Conservation (phyloP, 2,888 invertebrate genomes). For the Alitta virens region DNA sequence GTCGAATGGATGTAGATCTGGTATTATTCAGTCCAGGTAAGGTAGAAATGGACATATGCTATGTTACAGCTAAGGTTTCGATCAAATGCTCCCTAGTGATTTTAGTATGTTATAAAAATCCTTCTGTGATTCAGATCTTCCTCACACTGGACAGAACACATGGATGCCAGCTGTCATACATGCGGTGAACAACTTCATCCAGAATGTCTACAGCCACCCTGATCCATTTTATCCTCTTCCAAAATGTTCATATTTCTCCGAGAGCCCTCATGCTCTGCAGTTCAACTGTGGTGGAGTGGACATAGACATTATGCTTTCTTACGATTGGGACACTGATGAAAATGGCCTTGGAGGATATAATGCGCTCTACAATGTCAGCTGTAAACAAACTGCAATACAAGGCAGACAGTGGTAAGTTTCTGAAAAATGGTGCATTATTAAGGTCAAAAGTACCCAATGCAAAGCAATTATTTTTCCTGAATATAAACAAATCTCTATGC, state of each 20-base stretch:
- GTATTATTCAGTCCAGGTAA: conserved; percentile 30
- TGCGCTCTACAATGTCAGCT: conserved; percentile 21
- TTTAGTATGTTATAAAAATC: too few species aligned
- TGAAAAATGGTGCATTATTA: too few species aligned
- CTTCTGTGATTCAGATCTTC: conserved; percentile 32
- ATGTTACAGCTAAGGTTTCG: too few species aligned
- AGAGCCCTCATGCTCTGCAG: conserved; percentile 22
- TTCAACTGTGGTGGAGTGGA: conserved; percentile 29
- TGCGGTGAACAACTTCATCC: conserved; percentile 22
- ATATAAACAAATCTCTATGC: background rate
- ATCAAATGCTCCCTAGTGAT: too few species aligned
- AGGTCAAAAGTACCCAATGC: too few species aligned
- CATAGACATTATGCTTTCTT: conserved; percentile 26
- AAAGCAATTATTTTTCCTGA: too few species aligned
- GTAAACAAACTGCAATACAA: conserved; percentile 15
- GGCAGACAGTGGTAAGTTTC: conserved; percentile 21
- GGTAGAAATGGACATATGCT: too few species aligned
- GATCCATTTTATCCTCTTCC: conserved; percentile 28
- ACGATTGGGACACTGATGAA: conserved; percentile 28
- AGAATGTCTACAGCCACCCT: conserved; percentile 20
- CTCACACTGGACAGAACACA: conserved; percentile 17
- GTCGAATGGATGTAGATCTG: conserved; percentile 30
- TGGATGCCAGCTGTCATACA: conserved; percentile 31
- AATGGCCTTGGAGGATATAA: conserved; percentile 12
- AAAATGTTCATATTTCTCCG: conserved; percentile 25